Percentiles rank a stretch among this genome's conserved stretches.
Evolutionary conservation across 2,113 vertebrate genomes (phyloP).

Genomic region (Corythornis madagascariensis): DNA sequence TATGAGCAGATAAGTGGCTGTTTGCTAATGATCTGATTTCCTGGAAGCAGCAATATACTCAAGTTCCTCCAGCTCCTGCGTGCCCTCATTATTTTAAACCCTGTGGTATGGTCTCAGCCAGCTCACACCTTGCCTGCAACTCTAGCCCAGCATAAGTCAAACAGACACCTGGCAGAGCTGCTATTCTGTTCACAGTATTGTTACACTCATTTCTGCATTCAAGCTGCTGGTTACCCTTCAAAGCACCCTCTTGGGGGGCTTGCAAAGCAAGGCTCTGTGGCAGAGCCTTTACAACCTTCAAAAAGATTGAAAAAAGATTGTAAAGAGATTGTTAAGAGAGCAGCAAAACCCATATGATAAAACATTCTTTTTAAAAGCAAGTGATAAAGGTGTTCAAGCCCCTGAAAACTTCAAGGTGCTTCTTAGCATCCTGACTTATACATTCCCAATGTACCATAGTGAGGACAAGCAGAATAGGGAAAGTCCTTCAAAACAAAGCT

Average conservation of each 20-base stretch:
- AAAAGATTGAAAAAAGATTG: background rate
- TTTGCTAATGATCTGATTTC: background rate
- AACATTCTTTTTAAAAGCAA: background rate
- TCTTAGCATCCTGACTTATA: background rate
- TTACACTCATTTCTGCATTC: background rate
- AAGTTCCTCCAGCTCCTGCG: background rate
- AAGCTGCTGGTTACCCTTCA: background rate
- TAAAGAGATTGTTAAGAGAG: background rate
- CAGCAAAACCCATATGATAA: background rate
- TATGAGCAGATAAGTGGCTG: background rate
- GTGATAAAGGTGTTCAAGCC: background rate
- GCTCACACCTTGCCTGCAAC: background rate
- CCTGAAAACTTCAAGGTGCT: background rate
- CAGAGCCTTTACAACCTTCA: background rate
- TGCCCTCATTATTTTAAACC: background rate
- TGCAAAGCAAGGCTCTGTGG: background rate
- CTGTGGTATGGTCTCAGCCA: fast-evolving
- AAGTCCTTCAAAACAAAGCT: background rate
- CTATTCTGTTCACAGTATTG: background rate
- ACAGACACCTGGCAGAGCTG: background rate
- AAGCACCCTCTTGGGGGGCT: background rate
- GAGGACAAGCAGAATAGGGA: background rate
- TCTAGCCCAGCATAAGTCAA: background rate
- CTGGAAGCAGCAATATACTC: background rate
- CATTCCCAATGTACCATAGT: background rate